These are phyloP conservation scores for Erebia ligea DNA, from an alignment of 2,888 invertebrate species.

Conservation along the genomic window DNA sequence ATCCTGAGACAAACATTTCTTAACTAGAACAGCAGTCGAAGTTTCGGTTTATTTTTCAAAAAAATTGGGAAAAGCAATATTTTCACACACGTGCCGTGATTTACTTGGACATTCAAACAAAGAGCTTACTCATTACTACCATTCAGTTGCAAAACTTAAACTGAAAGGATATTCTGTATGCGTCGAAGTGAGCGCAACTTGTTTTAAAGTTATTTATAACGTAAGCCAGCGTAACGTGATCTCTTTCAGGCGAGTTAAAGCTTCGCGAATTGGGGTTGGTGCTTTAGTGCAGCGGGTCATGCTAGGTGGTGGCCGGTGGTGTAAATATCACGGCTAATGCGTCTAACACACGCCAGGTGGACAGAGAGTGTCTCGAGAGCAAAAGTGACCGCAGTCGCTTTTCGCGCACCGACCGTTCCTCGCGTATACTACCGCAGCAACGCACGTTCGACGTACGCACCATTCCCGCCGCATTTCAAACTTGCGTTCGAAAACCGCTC, in stretches of 20 bases:
- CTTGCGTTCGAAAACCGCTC: constrained; percentile 59
- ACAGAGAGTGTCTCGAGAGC: constrained; percentile 64
- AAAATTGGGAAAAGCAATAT: constrained; percentile 11
- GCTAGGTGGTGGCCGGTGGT: constrained; percentile 52
- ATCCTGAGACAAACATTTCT: constrained; percentile 11
- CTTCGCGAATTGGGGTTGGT: constrained; percentile 22
- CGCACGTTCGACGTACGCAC: constrained; percentile 75
- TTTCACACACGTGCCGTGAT: constrained; percentile 18
- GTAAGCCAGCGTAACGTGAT: constrained; percentile 45
- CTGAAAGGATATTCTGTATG: constrained; percentile 40
- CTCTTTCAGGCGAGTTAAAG: constrained; percentile 42
- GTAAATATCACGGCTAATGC: constrained; percentile 68
- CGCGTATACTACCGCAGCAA: constrained; percentile 60
- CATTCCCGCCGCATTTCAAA: constrained; percentile 77
- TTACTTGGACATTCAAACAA: constrained; percentile 27
- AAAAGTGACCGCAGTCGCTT: constrained; percentile 72
- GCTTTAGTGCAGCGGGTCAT: constrained; percentile 47
- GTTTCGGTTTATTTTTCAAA: constrained; percentile 11
- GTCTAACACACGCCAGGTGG: constrained; percentile 71
- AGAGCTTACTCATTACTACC: constrained; percentile 29
- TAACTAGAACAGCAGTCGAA: constrained; percentile 16
- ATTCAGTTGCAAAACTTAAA: constrained; percentile 29
- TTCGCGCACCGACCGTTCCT: constrained; percentile 72
- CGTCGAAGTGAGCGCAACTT: constrained; percentile 38
- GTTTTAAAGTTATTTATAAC: constrained; percentile 36